Base-by-base conservation (phyloP, 2,888 invertebrate genomes). In the Sarcophaga rosellei region DNA sequence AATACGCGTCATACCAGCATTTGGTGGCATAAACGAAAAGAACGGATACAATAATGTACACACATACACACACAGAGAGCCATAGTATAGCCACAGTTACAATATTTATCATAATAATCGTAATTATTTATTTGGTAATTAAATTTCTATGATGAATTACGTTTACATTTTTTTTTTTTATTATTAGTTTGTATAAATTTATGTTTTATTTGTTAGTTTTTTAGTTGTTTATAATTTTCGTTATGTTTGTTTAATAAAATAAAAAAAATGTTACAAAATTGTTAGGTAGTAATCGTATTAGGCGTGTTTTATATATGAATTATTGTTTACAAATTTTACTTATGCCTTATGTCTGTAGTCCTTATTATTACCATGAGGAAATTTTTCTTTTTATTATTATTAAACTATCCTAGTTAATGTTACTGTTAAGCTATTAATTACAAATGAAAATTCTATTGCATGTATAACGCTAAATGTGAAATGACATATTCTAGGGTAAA, bases 111-210 rank as follows among this genome's bases (percentile, higher is more conserved):
- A 57, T 61, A 81, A 45, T 72, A 68, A 66, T 65, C 8, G 62
- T 80, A 75, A 76, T 84, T 74, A 61, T 75, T 53, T 75, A 25
- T 75, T 47, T 70, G 59, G 35, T 23, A 76, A 76, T 66, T 61
- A 10, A 35, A 35, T 35, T 35, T 35, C n/a, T 35, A 35, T 76
- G 20, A 65, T 65, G 25, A 57, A 35, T 70, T 53, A 57, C 25
- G 12, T 17, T 11, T 17, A 44, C 35, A 35, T 35, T 20, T 35
- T 35, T 17, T 17, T 63, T 62, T 8, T 8, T 10, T 62, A 12
- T 12, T 15, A 2, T 23, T 23, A 12, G 4, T 65, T 65, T 65
- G 35, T 65, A 65, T 65, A 35, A 65, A 35, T 65, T 65, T 65
- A n/a, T 35, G 15, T 65, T 35, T 23, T 23, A 23, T 63, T 65